A percentile compares a stretch with the other conserved stretches of the same genome.
These are phyloP conservation scores for Naja naja DNA, from an alignment of 2,113 vertebrate species.

Conservation along the genomic window DNA sequence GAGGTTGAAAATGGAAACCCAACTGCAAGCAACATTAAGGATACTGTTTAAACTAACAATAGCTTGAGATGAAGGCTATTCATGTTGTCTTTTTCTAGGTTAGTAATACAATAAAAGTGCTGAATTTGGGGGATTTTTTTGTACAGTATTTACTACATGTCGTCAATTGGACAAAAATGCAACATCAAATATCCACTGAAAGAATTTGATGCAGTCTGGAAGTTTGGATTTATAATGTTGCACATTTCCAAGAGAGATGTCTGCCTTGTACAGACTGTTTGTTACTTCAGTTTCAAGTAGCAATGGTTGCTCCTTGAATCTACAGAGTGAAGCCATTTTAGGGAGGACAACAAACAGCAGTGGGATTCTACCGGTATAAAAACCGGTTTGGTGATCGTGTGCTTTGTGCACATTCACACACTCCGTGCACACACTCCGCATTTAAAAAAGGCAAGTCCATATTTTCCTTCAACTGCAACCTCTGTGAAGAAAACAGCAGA, in stretches of 20 bases:
- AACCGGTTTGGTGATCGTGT: too few species aligned
- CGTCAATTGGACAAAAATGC: not conserved
- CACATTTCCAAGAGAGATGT: constrained; percentile 32
- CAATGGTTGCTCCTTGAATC: constrained; percentile 37
- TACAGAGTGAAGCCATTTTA: constrained; percentile 29
- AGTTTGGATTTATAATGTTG: not conserved
- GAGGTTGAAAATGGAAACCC: not conserved
- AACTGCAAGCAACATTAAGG: not conserved
- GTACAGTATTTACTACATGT: constrained; percentile 7
- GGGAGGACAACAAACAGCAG: too few species aligned
- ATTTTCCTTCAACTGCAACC: too few species aligned
- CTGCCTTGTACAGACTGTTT: constrained; percentile 20
- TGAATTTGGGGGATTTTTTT: not conserved
- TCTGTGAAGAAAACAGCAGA: too few species aligned
- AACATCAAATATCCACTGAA: constrained; percentile 25
- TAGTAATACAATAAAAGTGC: constrained; percentile 6
- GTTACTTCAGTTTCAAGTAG: constrained; percentile 23
- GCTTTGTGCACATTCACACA: too few species aligned
- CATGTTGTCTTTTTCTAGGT: not conserved
- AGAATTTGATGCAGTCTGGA: constrained; percentile 17
- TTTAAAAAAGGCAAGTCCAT: too few species aligned
- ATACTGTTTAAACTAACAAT: not conserved
- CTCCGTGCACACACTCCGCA: too few species aligned
- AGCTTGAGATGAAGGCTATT: not conserved
- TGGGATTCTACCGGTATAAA: too few species aligned